A percentile compares a stretch with the other conserved stretches of the same genome.
These are phyloP conservation scores for Spisula subtruncata DNA, from an alignment of 2,888 invertebrate species.

Conservation along the genomic window DNA sequence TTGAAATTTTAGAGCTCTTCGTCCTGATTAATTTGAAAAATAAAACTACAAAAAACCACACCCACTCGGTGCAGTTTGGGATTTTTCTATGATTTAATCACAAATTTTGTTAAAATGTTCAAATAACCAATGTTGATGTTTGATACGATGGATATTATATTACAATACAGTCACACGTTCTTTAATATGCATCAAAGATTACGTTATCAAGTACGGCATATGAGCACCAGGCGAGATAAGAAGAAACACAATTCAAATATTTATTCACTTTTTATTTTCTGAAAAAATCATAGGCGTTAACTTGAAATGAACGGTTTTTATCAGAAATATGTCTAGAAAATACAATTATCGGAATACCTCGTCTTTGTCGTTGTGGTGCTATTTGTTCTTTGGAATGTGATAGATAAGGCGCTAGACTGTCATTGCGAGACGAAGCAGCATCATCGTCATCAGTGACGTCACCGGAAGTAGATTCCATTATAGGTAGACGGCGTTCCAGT, in stretches of 20 bases:
- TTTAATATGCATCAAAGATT: not conserved
- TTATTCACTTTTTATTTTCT: not conserved
- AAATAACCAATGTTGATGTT: too few species aligned
- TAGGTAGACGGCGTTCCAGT: not conserved
- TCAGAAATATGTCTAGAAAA: not conserved
- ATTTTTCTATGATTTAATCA: too few species aligned
- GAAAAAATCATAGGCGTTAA: not conserved
- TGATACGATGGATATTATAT: too few species aligned
- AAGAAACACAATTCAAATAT: not conserved
- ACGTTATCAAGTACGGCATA: not conserved
- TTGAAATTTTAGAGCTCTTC: not conserved
- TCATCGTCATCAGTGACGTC: not conserved
- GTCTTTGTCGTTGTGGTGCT: conserved; percentile 30
- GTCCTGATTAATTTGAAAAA: too few species aligned
- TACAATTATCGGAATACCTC: conserved; percentile 4
- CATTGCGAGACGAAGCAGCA: conserved; percentile 13
- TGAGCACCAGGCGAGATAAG: not conserved
- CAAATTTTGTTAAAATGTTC: too few species aligned
- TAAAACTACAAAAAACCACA: not conserved
- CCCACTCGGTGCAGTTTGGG: not conserved
- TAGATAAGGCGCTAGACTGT: conserved; percentile 29
- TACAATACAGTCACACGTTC: not conserved
- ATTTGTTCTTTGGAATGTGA: conserved; percentile 38
- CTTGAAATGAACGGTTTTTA: not conserved
- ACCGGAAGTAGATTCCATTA: not conserved